Percentiles rank a stretch among this genome's conserved stretches.
These are phyloP conservation scores for Ficedula albicollis DNA, from an alignment of 2,797 vertebrate species.

Conservation along the genomic window DNA sequence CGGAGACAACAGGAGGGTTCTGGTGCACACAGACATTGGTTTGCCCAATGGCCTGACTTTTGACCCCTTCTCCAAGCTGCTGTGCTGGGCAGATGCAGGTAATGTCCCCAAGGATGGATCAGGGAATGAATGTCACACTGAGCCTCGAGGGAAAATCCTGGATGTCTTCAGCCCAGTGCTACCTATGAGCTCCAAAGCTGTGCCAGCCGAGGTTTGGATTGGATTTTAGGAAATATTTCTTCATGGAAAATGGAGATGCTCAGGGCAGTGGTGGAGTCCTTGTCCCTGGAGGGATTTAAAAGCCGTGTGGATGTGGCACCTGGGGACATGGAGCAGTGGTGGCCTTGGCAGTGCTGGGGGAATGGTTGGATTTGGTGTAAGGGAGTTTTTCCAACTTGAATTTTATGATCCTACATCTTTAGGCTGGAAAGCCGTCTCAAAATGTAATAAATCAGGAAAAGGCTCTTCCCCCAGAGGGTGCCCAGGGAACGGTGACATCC, in stretches of 20 bases:
- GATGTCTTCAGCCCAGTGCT: neutral
- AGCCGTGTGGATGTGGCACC: rapidly evolving
- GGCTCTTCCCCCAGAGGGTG: neutral
- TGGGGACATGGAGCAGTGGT: neutral
- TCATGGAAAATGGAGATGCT: neutral
- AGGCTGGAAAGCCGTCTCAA: neutral
- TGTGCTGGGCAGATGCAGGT: constrained; percentile 99
- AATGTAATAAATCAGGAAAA: neutral
- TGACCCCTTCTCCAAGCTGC: constrained; percentile 81
- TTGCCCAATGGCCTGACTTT: constrained; percentile 93
- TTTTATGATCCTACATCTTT: neutral
- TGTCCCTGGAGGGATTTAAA: neutral
- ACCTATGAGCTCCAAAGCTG: neutral
- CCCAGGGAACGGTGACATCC: neutral
- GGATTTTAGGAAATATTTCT: neutral
- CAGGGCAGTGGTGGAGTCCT: neutral
- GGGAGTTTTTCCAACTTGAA: neutral
- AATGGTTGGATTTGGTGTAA: neutral
- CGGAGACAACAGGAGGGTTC: constrained; percentile 86
- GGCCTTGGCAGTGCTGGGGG: neutral
- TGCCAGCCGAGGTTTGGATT: neutral
- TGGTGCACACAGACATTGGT: constrained; percentile 88
- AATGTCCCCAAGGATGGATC: neutral
- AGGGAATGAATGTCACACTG: rapidly evolving
- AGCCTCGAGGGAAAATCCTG: rapidly evolving